Conservation (phyloP, 2,888 invertebrate genomes). For the Megaustenia siamemsis region DNA sequence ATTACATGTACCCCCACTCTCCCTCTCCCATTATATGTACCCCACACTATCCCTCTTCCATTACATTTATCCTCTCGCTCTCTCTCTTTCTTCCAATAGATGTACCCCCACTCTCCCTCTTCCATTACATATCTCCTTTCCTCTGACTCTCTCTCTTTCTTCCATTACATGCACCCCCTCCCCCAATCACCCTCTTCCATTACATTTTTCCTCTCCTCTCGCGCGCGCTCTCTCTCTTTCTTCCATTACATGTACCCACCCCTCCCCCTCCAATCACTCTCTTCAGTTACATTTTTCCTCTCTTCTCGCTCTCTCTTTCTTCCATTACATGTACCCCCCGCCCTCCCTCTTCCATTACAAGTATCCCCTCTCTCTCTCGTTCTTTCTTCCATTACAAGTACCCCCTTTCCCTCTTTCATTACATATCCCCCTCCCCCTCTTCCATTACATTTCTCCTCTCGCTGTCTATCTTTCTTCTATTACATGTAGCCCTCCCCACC, state of each 20-base stretch:
- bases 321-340: background rate
- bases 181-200: background rate
- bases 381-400: too few species aligned
- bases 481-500: too few species aligned
- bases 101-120: background rate
- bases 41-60: background rate
- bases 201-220: background rate
- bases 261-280: background rate
- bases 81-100: background rate
- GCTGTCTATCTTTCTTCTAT: too few species aligned
- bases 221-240: too few species aligned
- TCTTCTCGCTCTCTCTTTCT: background rate
- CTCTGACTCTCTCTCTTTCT: constrained; percentile 15
- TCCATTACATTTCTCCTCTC: background rate
- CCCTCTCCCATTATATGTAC: background rate
- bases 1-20: background rate
- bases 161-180: background rate
- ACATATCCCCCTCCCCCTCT: background rate
- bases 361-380: too few species aligned
- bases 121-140: background rate
- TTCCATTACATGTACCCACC: background rate
- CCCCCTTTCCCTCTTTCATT: background rate
- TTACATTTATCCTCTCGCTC: background rate
- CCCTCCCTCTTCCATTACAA: background rate
- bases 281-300: background rate